phyloP scores from a whole-genome alignment of 1,140 invertebrate genomes.

The Nilaparvata lugens region DNA sequence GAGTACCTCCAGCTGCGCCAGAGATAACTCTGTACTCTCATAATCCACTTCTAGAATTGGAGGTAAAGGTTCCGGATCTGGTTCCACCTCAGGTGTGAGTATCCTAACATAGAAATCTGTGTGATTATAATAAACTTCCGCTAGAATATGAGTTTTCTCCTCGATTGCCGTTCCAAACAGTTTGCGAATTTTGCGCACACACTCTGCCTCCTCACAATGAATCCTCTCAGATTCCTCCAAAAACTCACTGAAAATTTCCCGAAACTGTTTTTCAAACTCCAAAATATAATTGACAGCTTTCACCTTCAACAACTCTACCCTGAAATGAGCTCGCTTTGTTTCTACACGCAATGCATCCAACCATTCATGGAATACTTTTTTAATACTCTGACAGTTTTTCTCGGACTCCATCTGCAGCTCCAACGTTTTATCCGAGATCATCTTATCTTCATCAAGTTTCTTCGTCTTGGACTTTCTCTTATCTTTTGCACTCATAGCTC shows the following conservation, averaged over 20 bases:
- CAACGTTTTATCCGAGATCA: too few species aligned
- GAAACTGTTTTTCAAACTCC: too few species aligned
- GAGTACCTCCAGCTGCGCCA: slow-evolving; percentile 39
- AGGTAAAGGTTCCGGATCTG: too few species aligned
- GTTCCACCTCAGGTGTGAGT: slow-evolving; percentile 1
- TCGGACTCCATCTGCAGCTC: background rate
- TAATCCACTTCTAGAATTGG: too few species aligned
- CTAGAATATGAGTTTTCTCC: slow-evolving; percentile 36
- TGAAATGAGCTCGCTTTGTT: slow-evolving; percentile 37
- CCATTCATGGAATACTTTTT: slow-evolving; percentile 9
- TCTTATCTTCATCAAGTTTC: too few species aligned
- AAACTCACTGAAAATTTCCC: too few species aligned
- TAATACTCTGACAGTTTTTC: background rate
- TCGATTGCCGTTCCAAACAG: slow-evolving; percentile 46
- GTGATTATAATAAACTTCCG: slow-evolving; percentile 37
- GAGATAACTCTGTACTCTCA: too few species aligned
- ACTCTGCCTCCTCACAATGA: slow-evolving; percentile 39
- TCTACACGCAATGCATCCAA: slow-evolving; percentile 39
- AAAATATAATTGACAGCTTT: too few species aligned
- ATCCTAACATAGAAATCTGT: slow-evolving; percentile 35
- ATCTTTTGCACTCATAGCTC: too few species aligned
- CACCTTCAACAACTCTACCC: slow-evolving; percentile 32
- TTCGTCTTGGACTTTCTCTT: too few species aligned
- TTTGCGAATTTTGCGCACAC: slow-evolving; percentile 41
- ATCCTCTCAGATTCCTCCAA: too few species aligned